These are phyloP conservation scores for Dromococcyx pavoninus DNA, from an alignment of 2,797 vertebrate genomes.

Conservation along the genomic window DNA sequence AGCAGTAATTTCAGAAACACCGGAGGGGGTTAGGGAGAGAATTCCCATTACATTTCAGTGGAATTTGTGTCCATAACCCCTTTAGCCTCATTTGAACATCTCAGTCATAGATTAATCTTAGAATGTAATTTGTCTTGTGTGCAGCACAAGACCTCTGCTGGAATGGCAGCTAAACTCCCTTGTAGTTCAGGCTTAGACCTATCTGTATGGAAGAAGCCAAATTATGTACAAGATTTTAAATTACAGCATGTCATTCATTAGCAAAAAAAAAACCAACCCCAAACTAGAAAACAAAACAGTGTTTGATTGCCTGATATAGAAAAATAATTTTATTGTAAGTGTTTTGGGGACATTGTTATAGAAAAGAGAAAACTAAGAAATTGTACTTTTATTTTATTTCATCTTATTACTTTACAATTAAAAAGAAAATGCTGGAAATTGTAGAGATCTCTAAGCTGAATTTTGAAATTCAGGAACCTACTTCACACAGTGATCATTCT, in stretches of 20 bases:
- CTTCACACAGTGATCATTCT: constrained; percentile 42
- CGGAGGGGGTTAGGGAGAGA: neutral
- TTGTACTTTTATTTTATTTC: neutral
- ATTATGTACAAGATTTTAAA: neutral
- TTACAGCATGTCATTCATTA: neutral
- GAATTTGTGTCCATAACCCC: neutral
- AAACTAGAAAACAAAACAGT: neutral
- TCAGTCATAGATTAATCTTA: neutral
- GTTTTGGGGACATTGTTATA: neutral
- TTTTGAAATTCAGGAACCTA: constrained; percentile 50
- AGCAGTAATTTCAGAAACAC: constrained; percentile 20
- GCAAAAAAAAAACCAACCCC: too few relatives aligned
- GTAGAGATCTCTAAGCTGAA: constrained; percentile 36
- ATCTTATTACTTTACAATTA: neutral
- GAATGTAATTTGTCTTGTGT: neutral
- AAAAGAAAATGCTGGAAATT: neutral
- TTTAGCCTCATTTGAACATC: constrained; percentile 20
- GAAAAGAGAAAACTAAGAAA: neutral
- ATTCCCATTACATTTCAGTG: neutral
- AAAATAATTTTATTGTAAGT: neutral
- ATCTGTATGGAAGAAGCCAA: neutral
- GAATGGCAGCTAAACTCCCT: neutral
- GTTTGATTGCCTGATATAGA: neutral
- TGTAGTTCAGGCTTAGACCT: neutral
- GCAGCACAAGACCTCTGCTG: neutral